These are phyloP conservation scores for Siderastrea radians DNA, from an alignment of 92 coral and sea anemone species.

Conservation along the genomic window DNA sequence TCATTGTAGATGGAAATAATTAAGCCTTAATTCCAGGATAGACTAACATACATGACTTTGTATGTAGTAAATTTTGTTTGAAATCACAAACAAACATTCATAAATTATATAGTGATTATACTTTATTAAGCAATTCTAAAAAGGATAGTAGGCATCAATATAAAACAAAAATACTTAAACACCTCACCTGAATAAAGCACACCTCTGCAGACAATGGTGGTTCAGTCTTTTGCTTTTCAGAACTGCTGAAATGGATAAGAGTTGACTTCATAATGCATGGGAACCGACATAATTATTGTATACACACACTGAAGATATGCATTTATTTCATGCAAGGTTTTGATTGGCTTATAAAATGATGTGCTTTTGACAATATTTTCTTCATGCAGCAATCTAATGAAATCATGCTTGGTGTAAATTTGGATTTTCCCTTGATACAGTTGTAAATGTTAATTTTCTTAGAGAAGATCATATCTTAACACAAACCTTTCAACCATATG, in stretches of 20 bases:
- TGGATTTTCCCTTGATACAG: too few relatives aligned
- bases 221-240: neutral
- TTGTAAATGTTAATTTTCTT: too few relatives aligned
- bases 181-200: neutral
- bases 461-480: too few relatives aligned
- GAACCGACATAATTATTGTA: neutral
- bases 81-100: too few relatives aligned
- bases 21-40: neutral
- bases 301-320: neutral
- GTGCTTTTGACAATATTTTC: too few relatives aligned
- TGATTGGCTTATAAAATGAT: too few relatives aligned
- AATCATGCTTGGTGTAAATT: too few relatives aligned
- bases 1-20: neutral
- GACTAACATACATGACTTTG: neutral
- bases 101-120: neutral
- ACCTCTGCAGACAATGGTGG: neutral
- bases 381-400: too few relatives aligned
- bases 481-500: too few relatives aligned
- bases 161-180: constrained; percentile 2
- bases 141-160: neutral
- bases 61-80: too few relatives aligned
- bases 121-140: neutral
- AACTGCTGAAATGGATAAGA: neutral
- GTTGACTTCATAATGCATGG: neutral
- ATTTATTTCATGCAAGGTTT: neutral